These are phyloP conservation scores for Capricornis sumatraensis DNA, from an alignment of 2,113 vertebrate species.

Conservation along the genomic window DNA sequence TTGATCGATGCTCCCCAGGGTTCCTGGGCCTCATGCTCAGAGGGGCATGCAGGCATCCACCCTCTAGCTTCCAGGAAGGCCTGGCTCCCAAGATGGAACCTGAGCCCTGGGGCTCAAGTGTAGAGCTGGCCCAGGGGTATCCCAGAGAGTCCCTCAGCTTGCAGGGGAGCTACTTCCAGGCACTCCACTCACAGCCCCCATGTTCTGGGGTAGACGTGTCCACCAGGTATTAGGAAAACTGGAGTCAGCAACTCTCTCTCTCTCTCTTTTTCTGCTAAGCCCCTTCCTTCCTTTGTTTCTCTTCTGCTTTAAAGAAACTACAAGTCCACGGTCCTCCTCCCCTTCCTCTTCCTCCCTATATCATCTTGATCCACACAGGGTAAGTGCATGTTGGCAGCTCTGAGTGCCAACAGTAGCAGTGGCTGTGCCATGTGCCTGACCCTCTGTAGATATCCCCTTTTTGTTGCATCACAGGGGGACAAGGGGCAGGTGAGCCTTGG, in stretches of 20 bases:
- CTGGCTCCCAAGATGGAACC: background rate
- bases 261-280: background rate
- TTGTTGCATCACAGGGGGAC: background rate
- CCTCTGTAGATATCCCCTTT: background rate
- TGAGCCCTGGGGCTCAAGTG: no score
- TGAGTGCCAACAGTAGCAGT: background rate
- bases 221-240: background rate
- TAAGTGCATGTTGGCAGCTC: background rate
- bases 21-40: background rate
- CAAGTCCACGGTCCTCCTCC: background rate
- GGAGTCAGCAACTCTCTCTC: background rate
- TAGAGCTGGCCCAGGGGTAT: no score
- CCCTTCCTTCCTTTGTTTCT: background rate
- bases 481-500: background rate
- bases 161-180: background rate
- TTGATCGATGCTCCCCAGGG: background rate
- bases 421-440: background rate
- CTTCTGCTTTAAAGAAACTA: background rate
- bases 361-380: background rate
- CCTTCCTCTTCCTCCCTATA: background rate
- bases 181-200: fast-evolving
- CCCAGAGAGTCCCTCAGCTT: background rate
- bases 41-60: background rate
- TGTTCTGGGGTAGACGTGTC: background rate
- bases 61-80: background rate